These are phyloP conservation scores for Hippolais icterina DNA, from an alignment of 2,113 vertebrate genomes.

Conservation along the genomic window DNA sequence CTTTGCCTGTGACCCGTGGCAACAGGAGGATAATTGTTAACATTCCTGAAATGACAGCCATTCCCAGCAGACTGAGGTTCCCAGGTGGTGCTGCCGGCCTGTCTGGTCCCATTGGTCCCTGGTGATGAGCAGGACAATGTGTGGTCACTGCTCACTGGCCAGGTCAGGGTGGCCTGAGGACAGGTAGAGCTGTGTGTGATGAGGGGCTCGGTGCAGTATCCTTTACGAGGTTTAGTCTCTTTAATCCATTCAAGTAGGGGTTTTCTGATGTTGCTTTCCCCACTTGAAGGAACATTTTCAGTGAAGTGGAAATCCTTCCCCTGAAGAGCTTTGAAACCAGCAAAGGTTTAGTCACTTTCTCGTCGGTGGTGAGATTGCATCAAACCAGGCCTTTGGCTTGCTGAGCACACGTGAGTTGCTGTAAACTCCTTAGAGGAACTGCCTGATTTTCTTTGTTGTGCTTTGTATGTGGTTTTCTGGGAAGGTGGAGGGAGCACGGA, in stretches of 20 bases:
- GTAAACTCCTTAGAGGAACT: background rate
- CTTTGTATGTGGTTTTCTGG: background rate
- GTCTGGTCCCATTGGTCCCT: background rate
- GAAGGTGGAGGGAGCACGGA: rapidly evolving
- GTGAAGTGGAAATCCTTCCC: background rate
- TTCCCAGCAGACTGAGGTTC: background rate
- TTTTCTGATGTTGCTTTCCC: background rate
- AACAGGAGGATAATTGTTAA: background rate
- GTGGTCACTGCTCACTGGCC: background rate
- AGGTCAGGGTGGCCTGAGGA: background rate
- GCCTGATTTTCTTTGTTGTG: background rate
- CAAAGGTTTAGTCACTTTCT: background rate
- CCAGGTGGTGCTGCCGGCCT: background rate
- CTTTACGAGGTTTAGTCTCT: background rate
- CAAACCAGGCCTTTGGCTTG: background rate
- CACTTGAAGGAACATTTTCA: background rate
- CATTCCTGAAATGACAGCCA: background rate
- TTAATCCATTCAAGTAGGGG: background rate
- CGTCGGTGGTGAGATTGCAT: background rate
- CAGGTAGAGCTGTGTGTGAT: rapidly evolving
- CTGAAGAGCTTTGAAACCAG: background rate
- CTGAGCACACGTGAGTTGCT: background rate
- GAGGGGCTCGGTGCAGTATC: rapidly evolving
- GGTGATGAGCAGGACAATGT: background rate
- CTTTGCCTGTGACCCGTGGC: background rate